Percentiles rank a stretch among this genome's conserved stretches.
Evolutionary conservation across 2,888 invertebrate species (phyloP).

Genomic region (Caradrina clavipalpis): DNA sequence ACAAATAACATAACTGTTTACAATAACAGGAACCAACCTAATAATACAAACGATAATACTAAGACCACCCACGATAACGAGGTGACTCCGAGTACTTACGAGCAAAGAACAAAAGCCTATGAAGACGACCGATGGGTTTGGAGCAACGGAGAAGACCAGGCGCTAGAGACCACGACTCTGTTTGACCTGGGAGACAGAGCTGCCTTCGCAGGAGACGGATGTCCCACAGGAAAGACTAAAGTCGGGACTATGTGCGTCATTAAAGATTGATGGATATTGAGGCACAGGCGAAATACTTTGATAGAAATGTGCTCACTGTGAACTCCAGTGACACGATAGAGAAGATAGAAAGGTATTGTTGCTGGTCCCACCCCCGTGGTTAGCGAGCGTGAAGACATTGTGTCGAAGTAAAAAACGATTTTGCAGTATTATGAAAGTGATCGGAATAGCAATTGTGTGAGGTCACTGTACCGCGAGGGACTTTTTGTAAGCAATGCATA

Average conservation of each 20-base stretch:
- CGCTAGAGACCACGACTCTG: constrained; percentile 20
- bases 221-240: constrained; percentile 45
- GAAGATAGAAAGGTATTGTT: neutral
- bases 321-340: neutral
- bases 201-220: constrained; percentile 46
- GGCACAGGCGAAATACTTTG: constrained; percentile 1
- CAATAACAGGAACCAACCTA: neutral
- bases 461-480: constrained; percentile 35
- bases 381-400: constrained; percentile 14
- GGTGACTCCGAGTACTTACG: constrained; percentile 22
- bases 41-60: neutral
- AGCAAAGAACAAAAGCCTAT: constrained; percentile 5
- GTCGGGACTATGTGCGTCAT: constrained; percentile 29
- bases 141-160: constrained; percentile 33
- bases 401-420: constrained; percentile 17
- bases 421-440: constrained; percentile 51
- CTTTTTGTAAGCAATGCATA: neutral
- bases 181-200: constrained; percentile 46
- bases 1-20: constrained; percentile 8
- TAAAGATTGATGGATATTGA: constrained; percentile 25
- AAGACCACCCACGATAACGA: constrained; percentile 45
- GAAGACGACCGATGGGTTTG: constrained; percentile 57
- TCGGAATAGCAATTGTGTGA: constrained; percentile 34
- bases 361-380: neutral
- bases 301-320: neutral